Evolutionary conservation across 2,797 vertebrate species (phyloP).

Genomic region (Picus viridis): DNA sequence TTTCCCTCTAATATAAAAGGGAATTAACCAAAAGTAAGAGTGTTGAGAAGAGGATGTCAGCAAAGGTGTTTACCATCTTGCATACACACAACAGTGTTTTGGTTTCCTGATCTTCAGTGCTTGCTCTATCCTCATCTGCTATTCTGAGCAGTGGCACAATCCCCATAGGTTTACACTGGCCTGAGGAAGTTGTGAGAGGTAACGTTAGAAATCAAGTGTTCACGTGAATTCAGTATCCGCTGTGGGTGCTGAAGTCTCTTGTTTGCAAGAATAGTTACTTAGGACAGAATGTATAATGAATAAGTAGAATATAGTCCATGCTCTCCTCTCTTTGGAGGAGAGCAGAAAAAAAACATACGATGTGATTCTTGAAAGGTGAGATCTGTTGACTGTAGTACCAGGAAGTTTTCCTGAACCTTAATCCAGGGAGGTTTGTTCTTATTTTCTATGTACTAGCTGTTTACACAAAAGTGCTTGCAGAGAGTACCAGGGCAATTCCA

Average conservation of each 20-base stretch:
- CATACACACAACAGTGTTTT: accelerated
- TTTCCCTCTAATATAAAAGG: not conserved
- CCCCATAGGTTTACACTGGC: not conserved
- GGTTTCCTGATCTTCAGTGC: not conserved
- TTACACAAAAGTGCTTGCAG: not conserved
- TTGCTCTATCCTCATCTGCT: not conserved
- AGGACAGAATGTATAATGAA: not conserved
- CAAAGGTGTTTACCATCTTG: not conserved
- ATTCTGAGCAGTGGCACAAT: not conserved
- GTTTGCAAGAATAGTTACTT: not conserved
- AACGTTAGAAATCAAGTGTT: not conserved
- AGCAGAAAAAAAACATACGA: not conserved
- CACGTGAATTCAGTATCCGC: not conserved
- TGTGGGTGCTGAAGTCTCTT: not conserved
- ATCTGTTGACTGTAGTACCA: not conserved
- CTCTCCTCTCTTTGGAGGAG: not conserved
- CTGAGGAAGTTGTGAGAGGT: not conserved
- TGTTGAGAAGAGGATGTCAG: not conserved
- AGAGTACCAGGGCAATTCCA: not conserved
- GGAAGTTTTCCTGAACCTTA: not conserved
- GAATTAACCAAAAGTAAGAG: not conserved
- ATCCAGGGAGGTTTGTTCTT: not conserved
- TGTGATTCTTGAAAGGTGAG: not conserved
- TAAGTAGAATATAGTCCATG: not conserved
- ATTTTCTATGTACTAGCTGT: not conserved